Evolutionary conservation across 2,888 invertebrate genomes (phyloP).

Genomic region (Netelia inedita): DNA sequence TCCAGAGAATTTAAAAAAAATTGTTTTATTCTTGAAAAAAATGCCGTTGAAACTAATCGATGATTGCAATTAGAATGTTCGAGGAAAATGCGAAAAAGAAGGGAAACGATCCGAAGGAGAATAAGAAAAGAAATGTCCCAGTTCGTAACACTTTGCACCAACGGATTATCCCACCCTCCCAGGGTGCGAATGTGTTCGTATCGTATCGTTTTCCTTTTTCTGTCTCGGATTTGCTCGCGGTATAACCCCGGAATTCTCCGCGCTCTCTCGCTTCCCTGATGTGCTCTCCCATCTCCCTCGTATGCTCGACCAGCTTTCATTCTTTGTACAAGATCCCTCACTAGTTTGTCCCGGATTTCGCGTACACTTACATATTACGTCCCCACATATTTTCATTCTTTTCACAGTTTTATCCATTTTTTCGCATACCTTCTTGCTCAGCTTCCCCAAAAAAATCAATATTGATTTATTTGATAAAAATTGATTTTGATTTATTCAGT

Average conservation of each 20-base stretch:
- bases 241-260: constrained; percentile 27
- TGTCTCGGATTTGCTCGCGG: constrained; percentile 18
- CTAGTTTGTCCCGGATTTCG: constrained; percentile 50
- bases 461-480: not conserved
- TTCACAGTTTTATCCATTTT: constrained; percentile 69
- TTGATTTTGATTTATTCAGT: not conserved
- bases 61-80: not conserved
- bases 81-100: not conserved
- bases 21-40: not conserved
- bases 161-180: constrained; percentile 27
- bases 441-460: not conserved
- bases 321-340: constrained; percentile 20
- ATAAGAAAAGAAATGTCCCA: not conserved
- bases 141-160: constrained; percentile 44
- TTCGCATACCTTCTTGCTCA: constrained; percentile 8
- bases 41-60: not conserved
- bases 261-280: not conserved
- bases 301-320: constrained; percentile 18
- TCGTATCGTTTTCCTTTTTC: constrained; percentile 17
- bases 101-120: not conserved
- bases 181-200: not conserved
- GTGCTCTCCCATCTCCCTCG: not conserved
- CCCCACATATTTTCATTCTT: constrained; percentile 24
- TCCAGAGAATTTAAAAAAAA: too few relatives aligned
- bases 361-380: constrained; percentile 13